These are phyloP conservation scores for Drosophila suzukii DNA, from an alignment of 1,140 invertebrate species.

Conservation along the genomic window DNA sequence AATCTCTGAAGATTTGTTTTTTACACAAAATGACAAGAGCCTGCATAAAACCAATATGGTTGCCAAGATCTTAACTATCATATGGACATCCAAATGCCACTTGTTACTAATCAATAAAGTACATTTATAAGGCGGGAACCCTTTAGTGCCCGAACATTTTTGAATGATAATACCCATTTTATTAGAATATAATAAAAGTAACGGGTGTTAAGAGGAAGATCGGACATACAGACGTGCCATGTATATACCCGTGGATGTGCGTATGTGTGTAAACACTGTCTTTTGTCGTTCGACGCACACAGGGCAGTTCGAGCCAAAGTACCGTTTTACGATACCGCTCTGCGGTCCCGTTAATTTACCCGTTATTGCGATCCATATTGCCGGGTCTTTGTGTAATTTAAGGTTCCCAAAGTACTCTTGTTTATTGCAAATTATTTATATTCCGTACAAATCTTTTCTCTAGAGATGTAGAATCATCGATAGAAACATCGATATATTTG, in stretches of 20 bases:
- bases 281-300: constrained; percentile 29
- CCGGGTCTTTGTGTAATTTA: constrained; percentile 32
- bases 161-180: neutral
- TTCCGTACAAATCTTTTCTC: constrained; percentile 34
- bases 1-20: too few species aligned
- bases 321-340: neutral
- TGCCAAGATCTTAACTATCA: neutral
- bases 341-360: constrained; percentile 45
- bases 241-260: constrained; percentile 33
- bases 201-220: neutral
- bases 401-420: constrained; percentile 33
- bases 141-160: neutral
- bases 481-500: too few species aligned
- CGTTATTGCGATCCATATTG: constrained; percentile 78
- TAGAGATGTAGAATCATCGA: constrained; percentile 16
- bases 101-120: neutral
- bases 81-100: neutral
- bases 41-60: neutral
- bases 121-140: neutral
- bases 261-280: constrained; percentile 33
- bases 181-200: neutral
- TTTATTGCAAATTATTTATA: constrained; percentile 66
- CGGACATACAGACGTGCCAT: constrained; percentile 22
- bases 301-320: neutral
- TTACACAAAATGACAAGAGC: neutral